These are phyloP conservation scores for Uropetala carovei DNA, from an alignment of 2,888 invertebrate species.

Conservation along the genomic window DNA sequence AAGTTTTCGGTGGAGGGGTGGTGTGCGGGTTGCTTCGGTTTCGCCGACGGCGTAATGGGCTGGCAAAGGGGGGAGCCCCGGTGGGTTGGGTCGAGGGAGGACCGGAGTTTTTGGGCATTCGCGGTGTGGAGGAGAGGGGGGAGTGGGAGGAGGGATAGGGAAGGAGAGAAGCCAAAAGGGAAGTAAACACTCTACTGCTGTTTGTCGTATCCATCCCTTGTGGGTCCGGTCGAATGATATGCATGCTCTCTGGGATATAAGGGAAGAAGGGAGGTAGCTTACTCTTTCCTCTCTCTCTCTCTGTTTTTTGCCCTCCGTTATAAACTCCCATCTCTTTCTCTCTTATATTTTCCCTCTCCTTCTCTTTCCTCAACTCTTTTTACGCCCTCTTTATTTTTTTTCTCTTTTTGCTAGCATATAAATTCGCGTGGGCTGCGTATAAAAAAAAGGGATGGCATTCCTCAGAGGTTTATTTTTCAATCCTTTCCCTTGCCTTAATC, in stretches of 20 bases:
- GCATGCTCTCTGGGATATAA: background rate
- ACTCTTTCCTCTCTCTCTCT: background rate
- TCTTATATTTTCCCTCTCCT: background rate
- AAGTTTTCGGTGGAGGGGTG: background rate
- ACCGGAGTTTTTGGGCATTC: background rate
- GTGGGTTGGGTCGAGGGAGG: background rate
- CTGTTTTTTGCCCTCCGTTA: background rate
- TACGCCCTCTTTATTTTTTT: background rate
- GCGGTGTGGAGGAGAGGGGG: background rate
- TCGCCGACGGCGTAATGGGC: constrained; percentile 46
- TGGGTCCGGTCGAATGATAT: background rate
- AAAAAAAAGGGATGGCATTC: constrained; percentile 14
- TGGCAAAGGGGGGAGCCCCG: constrained; percentile 28
- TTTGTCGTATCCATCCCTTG: constrained; percentile 41
- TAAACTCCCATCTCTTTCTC: background rate
- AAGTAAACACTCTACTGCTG: constrained; percentile 58
- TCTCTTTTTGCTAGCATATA: background rate
- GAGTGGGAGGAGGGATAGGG: background rate
- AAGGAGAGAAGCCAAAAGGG: background rate
- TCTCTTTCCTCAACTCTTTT: background rate
- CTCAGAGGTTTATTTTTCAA: constrained; percentile 8
- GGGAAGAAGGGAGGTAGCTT: background rate
- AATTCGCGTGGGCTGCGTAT: constrained; percentile 19
- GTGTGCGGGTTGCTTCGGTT: constrained; percentile 12
- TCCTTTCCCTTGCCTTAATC: constrained; percentile 2